Evolutionary conservation across 2,113 vertebrate genomes (phyloP).

Genomic region (Periophthalmodon schlosseri): DNA sequence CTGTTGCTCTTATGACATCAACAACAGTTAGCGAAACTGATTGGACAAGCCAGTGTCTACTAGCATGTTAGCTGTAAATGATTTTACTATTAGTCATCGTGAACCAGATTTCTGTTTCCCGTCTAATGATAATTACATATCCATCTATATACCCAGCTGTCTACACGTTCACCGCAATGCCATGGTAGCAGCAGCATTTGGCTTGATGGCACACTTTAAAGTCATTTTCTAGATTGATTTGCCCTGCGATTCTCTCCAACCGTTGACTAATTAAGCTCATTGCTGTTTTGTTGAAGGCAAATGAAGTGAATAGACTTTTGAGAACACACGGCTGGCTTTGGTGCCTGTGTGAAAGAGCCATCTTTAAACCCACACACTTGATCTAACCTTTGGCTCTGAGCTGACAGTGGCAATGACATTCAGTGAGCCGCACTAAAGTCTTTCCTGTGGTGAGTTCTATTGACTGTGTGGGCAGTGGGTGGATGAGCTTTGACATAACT

Average conservation of each 20-base stretch:
- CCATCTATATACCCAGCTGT: conserved; percentile 12
- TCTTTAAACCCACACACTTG: conserved; percentile 57
- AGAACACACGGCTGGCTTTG: conserved; percentile 21
- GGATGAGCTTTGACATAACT: background rate
- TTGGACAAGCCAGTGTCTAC: conserved; percentile 9
- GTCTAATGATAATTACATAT: conserved; percentile 37
- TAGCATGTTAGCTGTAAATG: conserved; percentile 23
- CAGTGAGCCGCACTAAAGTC: conserved; percentile 29
- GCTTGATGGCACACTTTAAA: background rate
- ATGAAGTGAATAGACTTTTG: background rate
- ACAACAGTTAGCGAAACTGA: background rate
- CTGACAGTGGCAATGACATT: conserved; percentile 22
- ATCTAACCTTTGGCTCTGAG: conserved; percentile 38
- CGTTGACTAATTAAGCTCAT: conserved; percentile 16
- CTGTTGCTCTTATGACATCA: no score
- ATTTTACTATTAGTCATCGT: conserved; percentile 27
- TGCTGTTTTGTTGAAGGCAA: background rate
- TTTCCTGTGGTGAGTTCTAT: conserved; percentile 3
- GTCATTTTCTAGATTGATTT: conserved; percentile 14
- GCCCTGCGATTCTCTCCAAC: background rate
- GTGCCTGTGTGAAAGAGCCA: conserved; percentile 35
- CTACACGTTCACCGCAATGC: conserved; percentile 25
- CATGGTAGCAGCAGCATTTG: background rate
- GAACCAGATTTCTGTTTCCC: conserved; percentile 28
- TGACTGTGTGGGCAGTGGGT: conserved; percentile 20